A percentile compares a stretch with the other conserved stretches of the same genome.
These are phyloP conservation scores for Enteromius argenteus DNA, from an alignment of 2,797 vertebrate species.

Conservation along the genomic window DNA sequence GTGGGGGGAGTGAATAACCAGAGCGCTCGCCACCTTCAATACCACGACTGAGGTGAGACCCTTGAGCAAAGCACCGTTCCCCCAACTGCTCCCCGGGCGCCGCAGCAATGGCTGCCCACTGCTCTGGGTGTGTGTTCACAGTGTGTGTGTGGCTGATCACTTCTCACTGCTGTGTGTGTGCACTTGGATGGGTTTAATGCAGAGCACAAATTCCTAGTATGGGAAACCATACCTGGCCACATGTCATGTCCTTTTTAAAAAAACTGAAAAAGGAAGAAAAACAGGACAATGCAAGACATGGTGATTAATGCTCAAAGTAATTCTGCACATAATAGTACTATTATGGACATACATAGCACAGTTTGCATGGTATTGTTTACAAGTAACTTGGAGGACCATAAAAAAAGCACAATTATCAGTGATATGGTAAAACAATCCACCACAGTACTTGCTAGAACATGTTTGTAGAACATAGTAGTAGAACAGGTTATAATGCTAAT, in stretches of 20 bases:
- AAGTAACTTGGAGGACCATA: not conserved
- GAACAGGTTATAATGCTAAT: not conserved
- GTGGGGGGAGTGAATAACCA: too few species aligned
- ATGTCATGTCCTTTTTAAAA: not conserved
- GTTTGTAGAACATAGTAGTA: not conserved
- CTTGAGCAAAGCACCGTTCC: too few species aligned
- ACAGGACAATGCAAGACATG: not conserved
- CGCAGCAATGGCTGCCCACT: too few species aligned
- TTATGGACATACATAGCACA: not conserved
- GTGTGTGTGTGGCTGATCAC: too few species aligned
- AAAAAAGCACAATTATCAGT: not conserved
- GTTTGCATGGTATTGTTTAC: not conserved
- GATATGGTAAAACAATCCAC: not conserved
- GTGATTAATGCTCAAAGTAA: not conserved
- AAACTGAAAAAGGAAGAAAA: not conserved
- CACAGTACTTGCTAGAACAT: not conserved
- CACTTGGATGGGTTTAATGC: too few species aligned
- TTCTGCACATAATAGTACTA: not conserved
- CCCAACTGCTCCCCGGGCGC: too few species aligned
- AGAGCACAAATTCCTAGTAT: too few species aligned
- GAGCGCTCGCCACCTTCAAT: too few species aligned
- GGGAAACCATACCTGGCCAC: too few species aligned
- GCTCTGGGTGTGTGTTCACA: too few species aligned
- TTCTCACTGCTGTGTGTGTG: too few species aligned
- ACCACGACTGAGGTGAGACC: too few species aligned